Conservation (phyloP, 2,797 vertebrate species). For the Chanos chanos region DNA sequence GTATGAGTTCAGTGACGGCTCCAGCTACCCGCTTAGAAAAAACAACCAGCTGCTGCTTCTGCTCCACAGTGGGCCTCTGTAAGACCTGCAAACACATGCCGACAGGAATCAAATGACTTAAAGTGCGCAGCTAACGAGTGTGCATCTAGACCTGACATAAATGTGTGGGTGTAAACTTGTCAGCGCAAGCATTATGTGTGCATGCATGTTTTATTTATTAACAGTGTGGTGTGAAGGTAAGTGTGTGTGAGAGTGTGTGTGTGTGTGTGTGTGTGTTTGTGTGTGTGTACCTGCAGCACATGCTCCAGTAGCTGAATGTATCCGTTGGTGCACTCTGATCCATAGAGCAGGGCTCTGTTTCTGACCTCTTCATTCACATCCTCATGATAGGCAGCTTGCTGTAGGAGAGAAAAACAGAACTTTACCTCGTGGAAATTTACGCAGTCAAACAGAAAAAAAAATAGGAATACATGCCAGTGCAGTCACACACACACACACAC, state of each 20-base stretch:
- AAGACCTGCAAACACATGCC: constrained; percentile 75
- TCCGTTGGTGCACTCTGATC: constrained; percentile 84
- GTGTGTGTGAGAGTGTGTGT: too few relatives aligned
- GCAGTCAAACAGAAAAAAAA: neutral
- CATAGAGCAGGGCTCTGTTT: constrained; percentile 78
- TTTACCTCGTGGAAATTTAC: neutral
- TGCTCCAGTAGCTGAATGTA: constrained; percentile 91
- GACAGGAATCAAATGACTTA: too few relatives aligned
- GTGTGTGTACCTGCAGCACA: constrained; percentile 79
- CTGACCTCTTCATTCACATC: constrained; percentile 84
- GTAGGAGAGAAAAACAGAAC: constrained; percentile 25
- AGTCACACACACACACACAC: neutral
- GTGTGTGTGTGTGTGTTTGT: constrained; percentile 25
- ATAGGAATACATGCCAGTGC: neutral
- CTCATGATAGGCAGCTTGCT: constrained; percentile 90
- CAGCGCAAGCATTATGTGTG: too few relatives aligned
- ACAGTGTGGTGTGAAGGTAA: too few relatives aligned
- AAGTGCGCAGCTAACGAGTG: too few relatives aligned
- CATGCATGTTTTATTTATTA: too few relatives aligned
- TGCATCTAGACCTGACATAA: too few relatives aligned
- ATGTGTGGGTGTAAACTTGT: too few relatives aligned
- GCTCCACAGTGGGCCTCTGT: constrained; percentile 83
- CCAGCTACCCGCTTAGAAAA: constrained; percentile 86
- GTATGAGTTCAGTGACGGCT: constrained; percentile 91
- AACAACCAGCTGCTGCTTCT: constrained; percentile 81